Evolutionary conservation across 30 jellyfish, hydroid and myxozoan genomes (phyloP).

Genomic region (Aurelia aurita complex sp. Pacific): DNA sequence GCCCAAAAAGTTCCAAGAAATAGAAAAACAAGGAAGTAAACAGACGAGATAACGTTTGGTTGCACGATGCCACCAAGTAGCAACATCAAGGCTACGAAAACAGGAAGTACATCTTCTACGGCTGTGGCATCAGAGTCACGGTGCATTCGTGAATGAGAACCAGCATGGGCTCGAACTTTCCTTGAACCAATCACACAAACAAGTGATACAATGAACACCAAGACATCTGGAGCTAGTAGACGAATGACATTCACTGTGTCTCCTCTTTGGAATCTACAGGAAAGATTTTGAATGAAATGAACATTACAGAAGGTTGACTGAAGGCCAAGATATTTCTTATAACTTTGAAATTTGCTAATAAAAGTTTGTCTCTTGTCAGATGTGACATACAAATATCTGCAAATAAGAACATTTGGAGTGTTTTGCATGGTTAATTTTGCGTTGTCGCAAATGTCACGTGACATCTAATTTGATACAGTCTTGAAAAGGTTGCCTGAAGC

Average conservation of each 20-base stretch:
- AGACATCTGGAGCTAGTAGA: constrained; percentile 87
- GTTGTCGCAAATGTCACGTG: too few relatives aligned
- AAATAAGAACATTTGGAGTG: too few relatives aligned
- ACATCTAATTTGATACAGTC: too few relatives aligned
- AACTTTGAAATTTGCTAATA: too few relatives aligned
- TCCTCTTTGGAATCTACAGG: constrained; percentile 55
- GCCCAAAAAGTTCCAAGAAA: constrained; percentile 98
- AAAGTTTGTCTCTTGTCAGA: too few relatives aligned
- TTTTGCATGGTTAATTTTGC: too few relatives aligned
- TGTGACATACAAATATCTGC: too few relatives aligned
- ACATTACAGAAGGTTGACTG: too few relatives aligned
- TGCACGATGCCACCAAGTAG: constrained; percentile 90
- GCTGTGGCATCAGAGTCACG: constrained; percentile 49
- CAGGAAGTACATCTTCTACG: constrained; percentile 77
- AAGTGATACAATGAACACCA: constrained; percentile 80
- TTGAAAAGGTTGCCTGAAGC: too few relatives aligned
- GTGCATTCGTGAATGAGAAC: constrained; percentile 40
- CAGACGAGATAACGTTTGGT: constrained; percentile 86
- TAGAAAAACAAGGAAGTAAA: constrained; percentile 77
- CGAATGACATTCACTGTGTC: constrained; percentile 82
- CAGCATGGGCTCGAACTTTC: constrained; percentile 31
- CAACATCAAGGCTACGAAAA: constrained; percentile 79
- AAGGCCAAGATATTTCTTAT: too few relatives aligned
- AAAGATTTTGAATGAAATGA: not conserved
- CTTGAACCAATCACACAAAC: constrained; percentile 81